Evolutionary conservation across 2,888 invertebrate species (phyloP), one percentile per base, ranked within the genome.

Genomic region (Heliconius hortense): DNA sequence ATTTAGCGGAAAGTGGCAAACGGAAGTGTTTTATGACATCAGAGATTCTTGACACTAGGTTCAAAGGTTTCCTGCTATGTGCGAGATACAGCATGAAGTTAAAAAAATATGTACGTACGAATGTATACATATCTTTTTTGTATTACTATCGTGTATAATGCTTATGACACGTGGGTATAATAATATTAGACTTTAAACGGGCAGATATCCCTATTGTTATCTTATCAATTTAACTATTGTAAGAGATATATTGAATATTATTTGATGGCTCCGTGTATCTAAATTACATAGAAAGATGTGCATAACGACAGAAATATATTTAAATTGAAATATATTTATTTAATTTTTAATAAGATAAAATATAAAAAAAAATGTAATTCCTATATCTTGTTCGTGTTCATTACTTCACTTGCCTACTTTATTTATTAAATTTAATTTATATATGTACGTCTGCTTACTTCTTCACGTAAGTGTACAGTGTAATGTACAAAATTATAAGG

Each of bases 151-250:
- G 8, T 53, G 53, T 53, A 7, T 53, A 53, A 1, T 53, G 4
- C 10, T 4, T 43, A 35, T 35, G 43, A 53, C 21, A 63, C 63
- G 31, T 63, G 63, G 63, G 63, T 4, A 4, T 10, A 18, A 31
- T 10, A 63, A 31, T 63, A 31, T 21, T 31, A 63, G 63, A 63
- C 63, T 63, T 63, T 63, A 63, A 35, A 35, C 63, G 31, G 35
- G 31, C 4, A 63, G 31, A 63, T 63, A 63, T 63, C 63, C 21
- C 21, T 18, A 18, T 31, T 28, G 28, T 62, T 31, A 63, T 64
- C 63, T 64, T 64, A 35, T 64, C 63, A 64, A 31, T 35, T 35
- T 35, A 35, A n/a, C 63, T 64, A 35, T 64, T 31, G 11, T 63
- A 35, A 31, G 31, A n/a, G 35, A 31, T 35, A 63, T 35, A 63